Evolutionary conservation across 2,797 vertebrate genomes (phyloP).

Genomic region (Neosalanx taihuensis): DNA sequence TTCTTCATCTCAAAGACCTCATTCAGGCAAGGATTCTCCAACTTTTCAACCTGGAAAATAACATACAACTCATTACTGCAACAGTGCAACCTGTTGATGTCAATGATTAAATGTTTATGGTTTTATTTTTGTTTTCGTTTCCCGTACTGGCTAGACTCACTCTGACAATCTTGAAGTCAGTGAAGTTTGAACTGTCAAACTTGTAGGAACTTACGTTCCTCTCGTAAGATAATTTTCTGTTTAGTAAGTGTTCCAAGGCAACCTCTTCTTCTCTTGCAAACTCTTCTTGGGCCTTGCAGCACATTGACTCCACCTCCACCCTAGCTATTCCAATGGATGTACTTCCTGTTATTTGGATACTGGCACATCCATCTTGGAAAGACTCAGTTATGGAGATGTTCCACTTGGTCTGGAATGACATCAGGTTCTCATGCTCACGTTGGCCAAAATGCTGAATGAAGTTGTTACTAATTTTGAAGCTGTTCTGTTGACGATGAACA

Average conservation of each 20-base stretch:
- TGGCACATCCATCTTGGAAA: constrained; percentile 51
- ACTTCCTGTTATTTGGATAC: constrained; percentile 64
- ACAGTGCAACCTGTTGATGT: not conserved
- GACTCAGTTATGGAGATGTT: constrained; percentile 56
- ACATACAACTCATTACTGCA: not conserved
- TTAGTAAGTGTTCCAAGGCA: constrained; percentile 18
- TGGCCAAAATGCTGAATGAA: constrained; percentile 72
- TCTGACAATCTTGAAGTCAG: constrained; percentile 63
- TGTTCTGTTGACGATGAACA: not conserved
- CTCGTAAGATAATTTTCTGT: rapidly evolving
- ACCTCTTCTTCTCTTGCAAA: constrained; percentile 56
- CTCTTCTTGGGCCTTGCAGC: constrained; percentile 68
- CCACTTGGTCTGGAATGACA: constrained; percentile 19
- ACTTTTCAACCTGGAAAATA: constrained; percentile 74
- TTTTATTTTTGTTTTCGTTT: not conserved
- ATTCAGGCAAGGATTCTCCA: constrained; percentile 71
- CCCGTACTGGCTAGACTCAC: constrained; percentile 43
- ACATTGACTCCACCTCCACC: constrained; percentile 74
- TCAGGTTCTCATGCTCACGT: constrained; percentile 53
- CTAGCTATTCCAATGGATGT: constrained; percentile 33
- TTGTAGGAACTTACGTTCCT: not conserved
- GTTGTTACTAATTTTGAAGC: constrained; percentile 72
- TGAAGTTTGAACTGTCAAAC: constrained; percentile 47
- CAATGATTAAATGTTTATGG: no score
- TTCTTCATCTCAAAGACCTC: constrained; percentile 68